phyloP scores from a whole-genome alignment of 2,888 invertebrate genomes.

The Ophion slaviceki region DNA sequence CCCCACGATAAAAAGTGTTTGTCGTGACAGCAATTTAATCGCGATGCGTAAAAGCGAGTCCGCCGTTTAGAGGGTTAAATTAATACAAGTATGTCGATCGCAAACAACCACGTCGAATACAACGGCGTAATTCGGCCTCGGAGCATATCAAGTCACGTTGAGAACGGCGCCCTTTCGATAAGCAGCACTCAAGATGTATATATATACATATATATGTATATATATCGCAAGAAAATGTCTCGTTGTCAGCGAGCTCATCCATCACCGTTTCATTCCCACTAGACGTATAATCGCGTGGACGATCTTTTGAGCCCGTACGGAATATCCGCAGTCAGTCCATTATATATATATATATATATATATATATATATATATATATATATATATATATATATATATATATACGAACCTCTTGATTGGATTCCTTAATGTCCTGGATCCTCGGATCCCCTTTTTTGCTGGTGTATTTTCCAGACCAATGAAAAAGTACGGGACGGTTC shows the following conservation, averaged over 20 bases:
- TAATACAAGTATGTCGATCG: not conserved
- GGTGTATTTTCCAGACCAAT: conserved; percentile 10
- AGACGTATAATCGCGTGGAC: conserved; percentile 60
- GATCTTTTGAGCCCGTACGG: conserved; percentile 57
- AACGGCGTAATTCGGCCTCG: not conserved
- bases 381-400: not conserved
- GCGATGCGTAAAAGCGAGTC: conserved; percentile 4
- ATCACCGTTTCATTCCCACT: conserved; percentile 53
- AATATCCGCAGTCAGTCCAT: conserved; percentile 47
- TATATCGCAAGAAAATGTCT: conserved; percentile 47
- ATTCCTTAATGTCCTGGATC: conserved; percentile 60
- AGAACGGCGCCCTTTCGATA: conserved; percentile 15
- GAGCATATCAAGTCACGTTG: not conserved
- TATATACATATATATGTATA: not conserved
- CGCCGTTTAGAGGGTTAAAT: not conserved
- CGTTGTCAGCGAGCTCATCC: conserved; percentile 62
- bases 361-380: too few species aligned
- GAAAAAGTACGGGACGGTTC: conserved; percentile 26
- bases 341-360: not conserved
- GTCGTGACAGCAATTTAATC: conserved; percentile 17
- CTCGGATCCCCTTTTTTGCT: conserved; percentile 17
- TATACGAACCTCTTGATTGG: conserved; percentile 57
- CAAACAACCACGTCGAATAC: not conserved
- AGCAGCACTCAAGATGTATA: not conserved
- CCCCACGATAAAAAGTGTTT: not conserved